A percentile compares a stretch with the other conserved stretches of the same genome.
phyloP scores from a whole-genome alignment of 2,797 vertebrate genomes.

The Neosilurus mollespiculum region DNA sequence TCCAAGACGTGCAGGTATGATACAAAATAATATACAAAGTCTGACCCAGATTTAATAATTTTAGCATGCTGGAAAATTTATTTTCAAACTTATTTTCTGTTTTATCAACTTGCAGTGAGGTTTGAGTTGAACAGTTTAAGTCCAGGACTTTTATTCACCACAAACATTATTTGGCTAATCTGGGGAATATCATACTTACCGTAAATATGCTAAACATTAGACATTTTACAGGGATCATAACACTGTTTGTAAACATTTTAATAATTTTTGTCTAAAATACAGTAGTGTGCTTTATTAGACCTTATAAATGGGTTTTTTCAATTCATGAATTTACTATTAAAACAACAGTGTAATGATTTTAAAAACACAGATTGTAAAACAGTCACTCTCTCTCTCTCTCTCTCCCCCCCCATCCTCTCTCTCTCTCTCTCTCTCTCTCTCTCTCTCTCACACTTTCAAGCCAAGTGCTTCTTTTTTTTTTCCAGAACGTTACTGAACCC shows the following conservation, averaged over 20 bases:
- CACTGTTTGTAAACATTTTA: background rate
- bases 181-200: background rate
- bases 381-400: background rate
- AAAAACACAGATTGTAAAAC: background rate
- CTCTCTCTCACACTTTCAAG: constrained; percentile 35
- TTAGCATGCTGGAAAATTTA: background rate
- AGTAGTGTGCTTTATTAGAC: background rate
- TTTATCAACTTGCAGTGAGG: background rate
- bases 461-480: constrained; percentile 17
- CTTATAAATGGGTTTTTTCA: background rate
- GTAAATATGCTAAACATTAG: background rate
- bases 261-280: background rate
- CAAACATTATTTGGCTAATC: no score
- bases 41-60: background rate
- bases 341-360: no score
- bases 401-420: constrained; percentile 9
- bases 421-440: constrained; percentile 42
- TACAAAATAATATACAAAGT: background rate
- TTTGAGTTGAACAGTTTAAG: background rate
- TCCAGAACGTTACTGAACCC: constrained; percentile 9
- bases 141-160: background rate
- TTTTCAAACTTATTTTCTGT: background rate
- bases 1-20: background rate
- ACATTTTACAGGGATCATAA: background rate
- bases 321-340: background rate